A percentile compares a stretch with the other conserved stretches of the same genome.
Conservation (phyloP, 2,113 vertebrate species). For the Nyctereutes procyonoides region DNA sequence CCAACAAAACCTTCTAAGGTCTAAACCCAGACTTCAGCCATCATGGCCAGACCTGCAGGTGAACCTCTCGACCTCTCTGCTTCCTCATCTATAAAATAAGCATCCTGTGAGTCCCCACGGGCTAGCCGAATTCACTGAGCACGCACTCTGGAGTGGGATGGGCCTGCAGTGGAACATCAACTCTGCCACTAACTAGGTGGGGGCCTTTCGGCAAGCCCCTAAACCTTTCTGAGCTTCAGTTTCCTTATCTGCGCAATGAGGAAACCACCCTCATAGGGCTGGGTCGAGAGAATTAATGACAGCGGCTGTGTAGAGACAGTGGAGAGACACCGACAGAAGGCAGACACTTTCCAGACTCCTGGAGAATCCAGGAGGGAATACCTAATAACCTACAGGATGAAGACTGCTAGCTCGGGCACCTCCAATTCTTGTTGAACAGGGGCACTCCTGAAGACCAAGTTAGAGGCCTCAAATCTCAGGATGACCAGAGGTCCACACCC, state of each 20-base stretch:
- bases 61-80: neutral
- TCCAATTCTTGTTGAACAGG: neutral
- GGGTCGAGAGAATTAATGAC: neutral
- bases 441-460: neutral
- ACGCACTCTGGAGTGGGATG: accelerated
- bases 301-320: neutral
- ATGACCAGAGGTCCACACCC: neutral
- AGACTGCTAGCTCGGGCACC: neutral
- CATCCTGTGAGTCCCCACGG: neutral
- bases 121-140: neutral
- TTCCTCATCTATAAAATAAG: neutral
- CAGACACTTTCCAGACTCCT: neutral
- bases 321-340: neutral
- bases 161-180: accelerated
- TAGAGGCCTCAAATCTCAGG: neutral
- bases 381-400: accelerated
- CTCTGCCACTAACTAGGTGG: neutral
- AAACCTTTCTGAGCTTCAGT: neutral
- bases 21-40: neutral
- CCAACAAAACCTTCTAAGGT: neutral
- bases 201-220: neutral
- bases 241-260: conserved; percentile 2
- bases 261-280: neutral
- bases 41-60: neutral
- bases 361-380: neutral